These are phyloP conservation scores for Parasteatoda tepidariorum DNA, from an alignment of 1,140 invertebrate genomes.

Conservation along the genomic window DNA sequence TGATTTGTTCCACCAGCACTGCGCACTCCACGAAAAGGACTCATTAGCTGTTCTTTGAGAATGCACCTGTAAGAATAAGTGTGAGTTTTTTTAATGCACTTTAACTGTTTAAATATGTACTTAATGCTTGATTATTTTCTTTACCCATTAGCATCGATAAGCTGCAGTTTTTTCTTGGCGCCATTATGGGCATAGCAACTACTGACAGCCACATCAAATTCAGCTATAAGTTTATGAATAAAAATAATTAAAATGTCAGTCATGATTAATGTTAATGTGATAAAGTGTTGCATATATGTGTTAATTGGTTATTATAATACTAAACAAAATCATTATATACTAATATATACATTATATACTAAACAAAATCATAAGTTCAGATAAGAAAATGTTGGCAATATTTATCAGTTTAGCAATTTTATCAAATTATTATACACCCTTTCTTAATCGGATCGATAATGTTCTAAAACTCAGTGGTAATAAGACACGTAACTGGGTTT, in stretches of 20 bases:
- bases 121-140: constrained; percentile 38
- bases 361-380: too few species aligned
- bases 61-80: constrained; percentile 77
- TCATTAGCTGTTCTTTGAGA: constrained; percentile 92
- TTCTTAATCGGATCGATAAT: too few species aligned
- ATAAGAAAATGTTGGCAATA: too few species aligned
- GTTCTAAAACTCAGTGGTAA: too few species aligned
- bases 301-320: too few species aligned
- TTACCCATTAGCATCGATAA: constrained; percentile 92
- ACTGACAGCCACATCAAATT: constrained; percentile 95
- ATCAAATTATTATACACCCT: too few species aligned
- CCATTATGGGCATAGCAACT: constrained; percentile 95
- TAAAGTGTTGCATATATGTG: too few species aligned
- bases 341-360: too few species aligned
- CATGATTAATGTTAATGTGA: too few species aligned
- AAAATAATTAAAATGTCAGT: neutral
- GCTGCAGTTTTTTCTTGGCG: constrained; percentile 87
- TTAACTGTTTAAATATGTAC: neutral
- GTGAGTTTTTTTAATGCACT: neutral
- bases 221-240: constrained; percentile 77
- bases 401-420: too few species aligned
- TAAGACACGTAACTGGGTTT: too few species aligned
- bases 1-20: constrained; percentile 85
- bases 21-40: constrained; percentile 87
- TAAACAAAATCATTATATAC: too few species aligned